Evolutionary conservation across 2,888 invertebrate genomes (phyloP).

Genomic region (Minunthozetes semirufus): DNA sequence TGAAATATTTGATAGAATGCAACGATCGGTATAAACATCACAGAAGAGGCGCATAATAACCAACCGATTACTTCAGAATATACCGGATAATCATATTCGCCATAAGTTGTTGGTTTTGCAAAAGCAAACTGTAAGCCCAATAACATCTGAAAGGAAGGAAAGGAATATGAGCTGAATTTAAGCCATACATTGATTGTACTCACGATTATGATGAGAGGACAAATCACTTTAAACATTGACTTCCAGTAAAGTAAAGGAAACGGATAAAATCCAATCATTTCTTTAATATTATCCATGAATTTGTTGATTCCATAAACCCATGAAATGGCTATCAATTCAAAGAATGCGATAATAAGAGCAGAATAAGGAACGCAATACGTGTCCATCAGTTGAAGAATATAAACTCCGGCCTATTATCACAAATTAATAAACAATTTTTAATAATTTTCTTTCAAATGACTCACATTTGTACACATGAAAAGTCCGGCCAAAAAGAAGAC

Average conservation of each 20-base stretch:
- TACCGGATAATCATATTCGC: conserved; percentile 22
- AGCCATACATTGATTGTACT: conserved; percentile 42
- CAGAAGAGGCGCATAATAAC: conserved; percentile 4
- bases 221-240: conserved; percentile 62
- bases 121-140: not conserved
- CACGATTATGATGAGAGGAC: conserved; percentile 66
- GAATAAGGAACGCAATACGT: conserved; percentile 72
- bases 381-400: conserved; percentile 64
- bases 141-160: not conserved
- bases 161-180: too few relatives aligned
- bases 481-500: conserved; percentile 62
- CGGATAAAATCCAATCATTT: conserved; percentile 58
- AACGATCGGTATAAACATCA: conserved; percentile 23
- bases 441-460: not conserved
- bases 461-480: conserved; percentile 61
- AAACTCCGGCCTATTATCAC: conserved; percentile 63
- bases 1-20: not conserved
- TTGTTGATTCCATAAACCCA: conserved; percentile 60
- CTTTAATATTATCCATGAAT: conserved; percentile 52
- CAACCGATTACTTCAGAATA: conserved; percentile 30
- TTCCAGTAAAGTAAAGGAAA: conserved; percentile 62
- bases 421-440: conserved; percentile 56
- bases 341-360: conserved; percentile 62
- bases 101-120: not conserved
- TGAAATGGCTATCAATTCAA: conserved; percentile 60